phyloP scores from a whole-genome alignment of 2,797 vertebrate species.

The Sparidentex hasta region DNA sequence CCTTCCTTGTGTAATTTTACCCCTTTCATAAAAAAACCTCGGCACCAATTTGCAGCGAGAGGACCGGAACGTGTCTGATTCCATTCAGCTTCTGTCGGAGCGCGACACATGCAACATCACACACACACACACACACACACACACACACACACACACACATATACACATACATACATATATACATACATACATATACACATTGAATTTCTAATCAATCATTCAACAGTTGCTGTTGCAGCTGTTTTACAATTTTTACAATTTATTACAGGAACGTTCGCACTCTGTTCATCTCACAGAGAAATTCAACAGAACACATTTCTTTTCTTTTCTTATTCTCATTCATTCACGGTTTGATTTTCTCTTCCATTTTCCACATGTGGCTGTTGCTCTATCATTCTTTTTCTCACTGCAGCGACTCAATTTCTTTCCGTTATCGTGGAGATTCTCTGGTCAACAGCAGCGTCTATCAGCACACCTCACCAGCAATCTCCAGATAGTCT shows the following conservation, averaged over 20 bases:
- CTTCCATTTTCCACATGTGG: background rate
- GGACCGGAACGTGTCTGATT: background rate
- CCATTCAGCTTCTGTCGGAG: background rate
- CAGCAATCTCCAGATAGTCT: conserved; percentile 20
- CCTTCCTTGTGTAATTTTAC: conserved; percentile 7
- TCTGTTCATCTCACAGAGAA: background rate
- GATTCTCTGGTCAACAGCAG: conserved; percentile 18
- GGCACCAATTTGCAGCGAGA: background rate
- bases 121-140: background rate
- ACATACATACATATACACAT: background rate
- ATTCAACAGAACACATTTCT: too few species aligned
- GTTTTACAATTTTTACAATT: background rate
- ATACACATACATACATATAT: too few species aligned
- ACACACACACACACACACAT: too few species aligned
- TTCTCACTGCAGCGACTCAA: conserved; percentile 12
- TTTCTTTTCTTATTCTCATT: background rate
- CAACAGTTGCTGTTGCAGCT: background rate
- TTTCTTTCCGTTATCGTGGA: conserved; percentile 2
- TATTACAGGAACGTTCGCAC: background rate
- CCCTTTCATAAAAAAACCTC: conserved; percentile 5
- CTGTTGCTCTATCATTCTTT: background rate
- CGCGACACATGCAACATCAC: background rate
- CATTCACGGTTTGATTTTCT: background rate
- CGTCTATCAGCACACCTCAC: conserved; percentile 41
- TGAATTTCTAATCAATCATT: background rate